Base-by-base conservation (phyloP, 2,888 invertebrate genomes). In the Trachelus troglodyta region DNA sequence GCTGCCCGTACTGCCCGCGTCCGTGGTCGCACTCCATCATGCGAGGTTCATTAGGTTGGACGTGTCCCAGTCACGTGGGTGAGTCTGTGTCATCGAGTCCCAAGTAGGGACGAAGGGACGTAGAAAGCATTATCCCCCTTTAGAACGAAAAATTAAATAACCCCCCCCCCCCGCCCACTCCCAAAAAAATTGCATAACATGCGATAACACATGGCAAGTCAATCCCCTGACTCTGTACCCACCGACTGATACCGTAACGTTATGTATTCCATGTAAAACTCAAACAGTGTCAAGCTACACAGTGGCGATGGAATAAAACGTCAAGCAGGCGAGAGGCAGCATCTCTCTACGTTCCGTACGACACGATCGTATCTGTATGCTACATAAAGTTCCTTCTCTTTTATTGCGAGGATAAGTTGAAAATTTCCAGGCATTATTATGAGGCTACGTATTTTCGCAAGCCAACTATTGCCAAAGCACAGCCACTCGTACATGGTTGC, bases 21-120 rank as follows among this genome's bases (percentile, higher is more conserved):
- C 56, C 81, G 77, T 79, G 80, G 79, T 80, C 82, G 80, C 83
- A 83, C 87, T 88, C 85, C 85, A 85, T 87, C 88, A 87, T 87
- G 83, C 84, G 83, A 86, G 84, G 82, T 86, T 88, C 87, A 87
- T 89, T 87, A 86, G 82, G 81, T 84, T 79, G 83, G 85, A 86
- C 83, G 84, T 84, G 83, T 85, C 83, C 83, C 81, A 80, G 77
- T 78, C 80, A 86, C 85, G 84, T 83, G 83, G 83, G 81, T 83
- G 82, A 82, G 80, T 79, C 79, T 81, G 81, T 80, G 82, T 82
- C 82, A 84, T 87, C 83, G 83, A 85, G 84, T 85, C 78, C 79
- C 79, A 81, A 84, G 83, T 35, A 69, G 34, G 40, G 4, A 40
- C 4, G 15, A 40, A 40, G 15, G 56, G 23, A 56, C 56, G 23